Percentiles rank a stretch among this genome's conserved stretches.
phyloP scores from a whole-genome alignment of 2,888 invertebrate genomes.

The Linyphia triangularis region DNA sequence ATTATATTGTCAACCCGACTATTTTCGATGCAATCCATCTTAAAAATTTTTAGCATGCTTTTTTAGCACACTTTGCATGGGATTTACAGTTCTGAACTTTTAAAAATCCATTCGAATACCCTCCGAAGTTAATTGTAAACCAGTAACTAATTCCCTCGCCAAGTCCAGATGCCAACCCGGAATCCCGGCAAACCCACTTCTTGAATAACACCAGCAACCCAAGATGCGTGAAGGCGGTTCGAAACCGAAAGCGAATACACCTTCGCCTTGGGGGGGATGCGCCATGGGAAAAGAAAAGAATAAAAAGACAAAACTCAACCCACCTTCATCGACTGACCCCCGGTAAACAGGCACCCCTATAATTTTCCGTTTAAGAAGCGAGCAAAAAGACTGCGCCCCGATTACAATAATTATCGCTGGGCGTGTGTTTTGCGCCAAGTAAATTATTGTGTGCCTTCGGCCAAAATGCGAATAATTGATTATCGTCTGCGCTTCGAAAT shows the following conservation, averaged over 20 bases:
- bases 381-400: slow-evolving; percentile 63
- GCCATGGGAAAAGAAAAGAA: slow-evolving; percentile 33
- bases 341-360: slow-evolving; percentile 65
- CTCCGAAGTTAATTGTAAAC: no score
- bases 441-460: neutral
- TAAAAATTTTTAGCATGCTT: no score
- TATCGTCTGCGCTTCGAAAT: slow-evolving; percentile 56
- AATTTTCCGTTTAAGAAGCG: slow-evolving; percentile 72
- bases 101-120: no score
- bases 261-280: slow-evolving; percentile 51
- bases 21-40: no score
- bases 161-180: no score
- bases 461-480: slow-evolving; percentile 67
- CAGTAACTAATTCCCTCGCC: neutral
- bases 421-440: slow-evolving; percentile 54
- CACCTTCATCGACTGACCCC: slow-evolving; percentile 6
- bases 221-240: slow-evolving; percentile 56
- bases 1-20: no score
- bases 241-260: slow-evolving; percentile 55
- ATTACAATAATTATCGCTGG: slow-evolving; percentile 66
- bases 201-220: slow-evolving; percentile 34
- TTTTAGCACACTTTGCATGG: no score
- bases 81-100: no score
- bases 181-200: neutral
- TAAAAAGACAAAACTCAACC: slow-evolving; percentile 48